Evolutionary conservation across 92 coral and sea anemone species (phyloP).

Genomic region (Blastomussa wellsi): DNA sequence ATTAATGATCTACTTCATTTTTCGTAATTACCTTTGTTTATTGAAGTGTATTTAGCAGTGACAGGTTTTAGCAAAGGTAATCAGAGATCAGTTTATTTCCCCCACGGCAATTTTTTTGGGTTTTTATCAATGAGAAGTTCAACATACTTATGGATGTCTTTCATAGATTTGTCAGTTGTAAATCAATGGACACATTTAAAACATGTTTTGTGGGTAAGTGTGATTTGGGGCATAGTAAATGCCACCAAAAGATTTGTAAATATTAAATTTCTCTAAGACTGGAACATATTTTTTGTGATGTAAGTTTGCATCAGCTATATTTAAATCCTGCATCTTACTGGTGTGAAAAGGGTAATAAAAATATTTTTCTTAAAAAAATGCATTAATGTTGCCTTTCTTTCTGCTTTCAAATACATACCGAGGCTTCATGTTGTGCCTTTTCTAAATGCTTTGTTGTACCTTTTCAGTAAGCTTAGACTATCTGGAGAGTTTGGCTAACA

Average conservation of each 20-base stretch:
- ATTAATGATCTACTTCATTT: neutral
- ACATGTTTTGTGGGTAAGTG: neutral
- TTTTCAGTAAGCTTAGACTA: neutral
- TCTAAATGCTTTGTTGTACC: too few relatives aligned
- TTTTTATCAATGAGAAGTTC: neutral
- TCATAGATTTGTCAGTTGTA: neutral
- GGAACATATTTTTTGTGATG: constrained; percentile 17
- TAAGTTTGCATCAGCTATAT: constrained; percentile 18
- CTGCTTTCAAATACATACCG: neutral
- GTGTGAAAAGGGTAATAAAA: constrained; percentile 21
- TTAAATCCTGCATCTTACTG: constrained; percentile 11
- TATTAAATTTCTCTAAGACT: constrained; percentile 4
- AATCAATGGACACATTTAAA: neutral
- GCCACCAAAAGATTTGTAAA: constrained; percentile 23
- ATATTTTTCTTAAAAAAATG: constrained; percentile 10
- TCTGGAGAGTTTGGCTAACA: too few relatives aligned
- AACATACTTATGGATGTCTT: neutral
- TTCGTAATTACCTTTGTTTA: neutral
- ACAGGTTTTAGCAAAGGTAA: neutral
- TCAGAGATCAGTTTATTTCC: neutral
- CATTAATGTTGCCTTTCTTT: neutral
- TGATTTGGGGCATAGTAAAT: constrained; percentile 1
- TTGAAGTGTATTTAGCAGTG: neutral
- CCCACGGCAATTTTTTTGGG: constrained; percentile 1
- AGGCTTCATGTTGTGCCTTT: neutral